These are phyloP conservation scores for Achlya flavicornis DNA, from an alignment of 2,888 invertebrate species.

Conservation along the genomic window DNA sequence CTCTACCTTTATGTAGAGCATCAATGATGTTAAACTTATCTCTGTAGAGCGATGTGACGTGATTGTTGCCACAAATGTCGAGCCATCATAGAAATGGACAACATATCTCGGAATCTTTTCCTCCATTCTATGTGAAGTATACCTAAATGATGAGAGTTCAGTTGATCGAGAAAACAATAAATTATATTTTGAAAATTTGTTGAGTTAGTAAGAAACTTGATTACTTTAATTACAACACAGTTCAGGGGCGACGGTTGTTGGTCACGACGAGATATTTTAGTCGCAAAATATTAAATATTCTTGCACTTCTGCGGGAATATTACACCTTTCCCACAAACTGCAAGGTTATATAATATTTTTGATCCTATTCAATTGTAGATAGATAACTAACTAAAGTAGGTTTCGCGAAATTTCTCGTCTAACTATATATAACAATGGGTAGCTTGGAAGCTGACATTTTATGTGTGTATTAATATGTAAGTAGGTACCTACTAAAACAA, in stretches of 20 bases:
- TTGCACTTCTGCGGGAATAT: conserved; percentile 9
- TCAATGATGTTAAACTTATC: too few species aligned
- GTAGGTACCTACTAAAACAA: not conserved
- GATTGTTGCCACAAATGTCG: too few species aligned
- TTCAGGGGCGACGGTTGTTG: conserved; percentile 4
- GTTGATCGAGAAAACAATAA: too few species aligned
- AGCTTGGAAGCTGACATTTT: not conserved
- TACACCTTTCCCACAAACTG: conserved; percentile 11
- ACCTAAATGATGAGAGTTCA: too few species aligned
- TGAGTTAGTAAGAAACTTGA: conserved; percentile 6
- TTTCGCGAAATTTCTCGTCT: not conserved
- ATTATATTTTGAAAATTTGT: too few species aligned
- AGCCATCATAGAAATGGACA: too few species aligned
- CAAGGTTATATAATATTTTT: conserved; percentile 11
- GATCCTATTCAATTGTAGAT: conserved; percentile 7
- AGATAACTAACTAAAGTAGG: not conserved
- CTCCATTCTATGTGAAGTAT: too few species aligned
- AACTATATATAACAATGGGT: not conserved
- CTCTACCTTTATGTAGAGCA: too few species aligned
- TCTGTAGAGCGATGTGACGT: too few species aligned
- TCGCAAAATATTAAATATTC: conserved; percentile 6
- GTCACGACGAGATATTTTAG: conserved; percentile 15
- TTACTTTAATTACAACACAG: conserved; percentile 10
- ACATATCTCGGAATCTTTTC: too few species aligned
- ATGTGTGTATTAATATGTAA: not conserved